Percentiles rank a stretch among this genome's conserved stretches.
phyloP scores from a whole-genome alignment of 2,113 vertebrate genomes.

The Spermophilus dauricus region DNA sequence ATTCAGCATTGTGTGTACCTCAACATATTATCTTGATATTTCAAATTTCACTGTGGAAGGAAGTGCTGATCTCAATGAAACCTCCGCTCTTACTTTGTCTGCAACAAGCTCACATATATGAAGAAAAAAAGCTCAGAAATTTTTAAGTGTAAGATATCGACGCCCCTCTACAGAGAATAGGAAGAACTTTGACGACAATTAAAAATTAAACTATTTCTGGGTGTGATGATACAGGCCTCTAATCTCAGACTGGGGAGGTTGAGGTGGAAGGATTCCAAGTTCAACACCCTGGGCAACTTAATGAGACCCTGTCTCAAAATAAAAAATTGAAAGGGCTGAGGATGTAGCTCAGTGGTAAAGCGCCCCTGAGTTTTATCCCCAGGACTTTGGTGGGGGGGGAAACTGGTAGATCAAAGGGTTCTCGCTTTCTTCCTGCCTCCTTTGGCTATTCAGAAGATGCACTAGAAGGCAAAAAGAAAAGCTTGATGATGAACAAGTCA shows the following conservation, averaged over 20 bases:
- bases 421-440: background rate
- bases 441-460: background rate
- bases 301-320: too few relatives aligned
- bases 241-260: too few relatives aligned
- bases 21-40: background rate
- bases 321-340: too few relatives aligned
- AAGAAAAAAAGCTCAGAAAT: background rate
- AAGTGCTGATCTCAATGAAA: background rate
- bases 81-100: background rate
- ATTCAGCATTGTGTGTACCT: slow-evolving; percentile 15
- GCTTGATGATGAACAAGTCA: background rate
- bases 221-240: too few relatives aligned
- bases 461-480: background rate
- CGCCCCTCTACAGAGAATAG: background rate
- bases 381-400: too few relatives aligned
- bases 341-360: too few relatives aligned
- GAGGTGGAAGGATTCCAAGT: too few relatives aligned
- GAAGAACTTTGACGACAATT: background rate
- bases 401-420: background rate
- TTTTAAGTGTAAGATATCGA: background rate
- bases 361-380: too few relatives aligned
- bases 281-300: too few relatives aligned
- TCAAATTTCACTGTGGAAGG: background rate
- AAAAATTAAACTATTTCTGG: background rate
- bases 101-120: background rate